Evolutionary conservation across 2,113 vertebrate species (phyloP), one percentile per base, ranked within the genome.

Genomic region (Copsychus sechellarum): DNA sequence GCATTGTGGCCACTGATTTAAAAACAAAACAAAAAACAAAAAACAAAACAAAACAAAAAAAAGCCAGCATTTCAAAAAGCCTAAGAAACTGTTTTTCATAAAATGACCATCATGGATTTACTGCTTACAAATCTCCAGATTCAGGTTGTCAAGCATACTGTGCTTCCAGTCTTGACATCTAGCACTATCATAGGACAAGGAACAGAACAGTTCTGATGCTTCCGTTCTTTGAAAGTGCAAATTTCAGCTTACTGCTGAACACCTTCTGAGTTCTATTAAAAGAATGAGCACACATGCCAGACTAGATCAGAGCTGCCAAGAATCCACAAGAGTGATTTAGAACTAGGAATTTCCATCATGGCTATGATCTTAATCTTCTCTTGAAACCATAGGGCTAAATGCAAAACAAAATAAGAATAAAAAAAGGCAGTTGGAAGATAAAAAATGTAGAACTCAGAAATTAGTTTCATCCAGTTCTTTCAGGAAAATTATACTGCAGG

Each of bases 221-320:
- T 77, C 45, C 50, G 36, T 77, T 93, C 62, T 83, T 82, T 65
- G 36, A 81, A 92, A 80, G 58, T 93, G 64, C 8, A 92, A 70
- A 69, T 70, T 92, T 90, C 45, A 57, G 28, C n/a, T 81, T 77
- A n/a, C 21, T 80, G 50, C 50, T 90, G 66, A 76, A 54, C 18
- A 84, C 48, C 56, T 92, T 96, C 82, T 74, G 65, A 64, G 61
- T 54, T 86, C 78, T 84, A 69, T 89, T 81, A 78, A 89, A 90
- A 84, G 83, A 88, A 77, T 53, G 40, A 91, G 70, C 56, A 82
- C 36, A 73, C 28, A 57, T 60, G 31, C 53, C 40, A 92, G 28
- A 48, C n/a, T 83, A 91, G 29, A 54, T 89, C 33, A 81, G 61
- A 91, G 31, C 31, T 73, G 57, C 54, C 56, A 79, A 73, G 65